These are phyloP conservation scores for Micoletzkya japonica DNA, from an alignment of 2,888 invertebrate species.

Conservation along the genomic window DNA sequence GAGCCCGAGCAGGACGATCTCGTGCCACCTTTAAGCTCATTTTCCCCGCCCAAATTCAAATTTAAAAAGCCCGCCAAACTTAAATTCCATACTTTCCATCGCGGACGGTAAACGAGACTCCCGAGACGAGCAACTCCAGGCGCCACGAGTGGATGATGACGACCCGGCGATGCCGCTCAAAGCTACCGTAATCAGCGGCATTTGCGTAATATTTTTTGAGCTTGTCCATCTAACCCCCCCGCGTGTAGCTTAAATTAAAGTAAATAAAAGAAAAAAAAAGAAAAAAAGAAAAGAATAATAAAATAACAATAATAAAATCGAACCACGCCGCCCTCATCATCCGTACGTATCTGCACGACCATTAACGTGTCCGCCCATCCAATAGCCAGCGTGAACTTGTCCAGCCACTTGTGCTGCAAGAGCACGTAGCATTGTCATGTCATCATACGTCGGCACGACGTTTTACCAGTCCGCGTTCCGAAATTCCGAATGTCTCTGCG, in stretches of 20 bases:
- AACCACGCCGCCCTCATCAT: conserved; percentile 28
- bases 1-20: conserved; percentile 55
- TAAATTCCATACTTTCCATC: conserved; percentile 6
- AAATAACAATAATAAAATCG: too few species aligned
- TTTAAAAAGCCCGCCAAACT: neutral
- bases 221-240: too few species aligned
- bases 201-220: conserved; percentile 23
- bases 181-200: neutral
- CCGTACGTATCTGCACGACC: conserved; percentile 37
- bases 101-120: conserved; percentile 48
- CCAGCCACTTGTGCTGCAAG: conserved; percentile 32
- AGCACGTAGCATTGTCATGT: too few species aligned
- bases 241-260: too few species aligned
- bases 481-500: too few species aligned
- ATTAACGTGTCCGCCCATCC: conserved; percentile 62
- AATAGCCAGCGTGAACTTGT: conserved; percentile 48
- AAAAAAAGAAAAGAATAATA: too few species aligned
- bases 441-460: too few species aligned
- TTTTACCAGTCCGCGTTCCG: too few species aligned
- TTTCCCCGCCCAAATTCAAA: too few species aligned
- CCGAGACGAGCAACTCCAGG: conserved; percentile 46
- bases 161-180: conserved; percentile 27
- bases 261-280: neutral
- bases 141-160: conserved; percentile 43
- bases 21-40: conserved; percentile 42